These are phyloP conservation scores for Moxostoma hubbsi DNA, from an alignment of 2,797 vertebrate genomes.

Conservation along the genomic window DNA sequence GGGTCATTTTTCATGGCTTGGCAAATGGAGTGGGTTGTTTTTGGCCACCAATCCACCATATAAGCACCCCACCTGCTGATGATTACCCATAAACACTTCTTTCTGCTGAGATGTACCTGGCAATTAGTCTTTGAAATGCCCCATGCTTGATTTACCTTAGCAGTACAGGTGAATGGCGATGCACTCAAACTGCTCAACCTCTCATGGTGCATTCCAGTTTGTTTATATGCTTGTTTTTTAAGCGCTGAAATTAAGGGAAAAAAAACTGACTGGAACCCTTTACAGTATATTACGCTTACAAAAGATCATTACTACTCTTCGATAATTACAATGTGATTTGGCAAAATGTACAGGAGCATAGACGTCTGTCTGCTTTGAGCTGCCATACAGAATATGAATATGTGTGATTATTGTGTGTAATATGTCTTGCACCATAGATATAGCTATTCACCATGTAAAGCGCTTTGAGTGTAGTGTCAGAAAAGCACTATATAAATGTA, in stretches of 20 bases:
- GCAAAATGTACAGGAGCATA: not conserved
- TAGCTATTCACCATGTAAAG: no score
- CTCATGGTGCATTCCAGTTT: slow-evolving; percentile 62
- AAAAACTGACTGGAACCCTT: slow-evolving; percentile 54
- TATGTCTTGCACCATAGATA: no score
- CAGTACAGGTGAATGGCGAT: slow-evolving; percentile 73
- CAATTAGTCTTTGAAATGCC: slow-evolving; percentile 79
- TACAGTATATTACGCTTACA: slow-evolving; percentile 75
- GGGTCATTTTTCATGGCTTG: slow-evolving; percentile 50
- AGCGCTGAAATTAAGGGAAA: slow-evolving; percentile 65
- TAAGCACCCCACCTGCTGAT: slow-evolving; percentile 76
- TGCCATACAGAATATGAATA: not conserved
- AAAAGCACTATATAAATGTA: no score
- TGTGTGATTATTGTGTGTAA: not conserved
- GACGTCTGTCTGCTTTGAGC: slow-evolving; percentile 9
- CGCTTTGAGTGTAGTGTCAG: no score
- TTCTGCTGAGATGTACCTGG: slow-evolving; percentile 74
- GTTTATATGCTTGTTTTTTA: slow-evolving; percentile 64
- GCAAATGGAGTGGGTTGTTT: slow-evolving; percentile 51
- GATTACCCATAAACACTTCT: slow-evolving; percentile 73
- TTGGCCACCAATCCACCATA: slow-evolving; percentile 55
- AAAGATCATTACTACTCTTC: slow-evolving; percentile 70
- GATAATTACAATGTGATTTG: slow-evolving; percentile 75
- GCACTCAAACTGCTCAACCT: slow-evolving; percentile 59
- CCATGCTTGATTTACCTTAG: slow-evolving; percentile 80